Percentiles rank a stretch among this genome's conserved stretches.
These are phyloP conservation scores for Brachionus koreanus DNA, from an alignment of 1,140 invertebrate species.

Conservation along the genomic window DNA sequence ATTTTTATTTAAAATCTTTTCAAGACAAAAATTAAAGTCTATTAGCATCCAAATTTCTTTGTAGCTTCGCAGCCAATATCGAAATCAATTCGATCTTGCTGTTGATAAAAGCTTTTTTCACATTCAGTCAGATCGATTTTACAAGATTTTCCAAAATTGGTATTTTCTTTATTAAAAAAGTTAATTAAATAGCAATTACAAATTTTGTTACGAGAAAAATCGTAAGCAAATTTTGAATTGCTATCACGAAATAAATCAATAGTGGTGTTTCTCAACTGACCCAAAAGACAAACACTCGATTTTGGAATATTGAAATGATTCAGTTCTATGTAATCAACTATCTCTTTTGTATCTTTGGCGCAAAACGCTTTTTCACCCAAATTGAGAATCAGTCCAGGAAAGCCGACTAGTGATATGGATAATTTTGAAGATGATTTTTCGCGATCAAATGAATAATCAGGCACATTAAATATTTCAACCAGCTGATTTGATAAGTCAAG, in stretches of 20 bases:
- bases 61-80: background rate
- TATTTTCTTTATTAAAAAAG: background rate
- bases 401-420: background rate
- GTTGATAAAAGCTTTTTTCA: background rate
- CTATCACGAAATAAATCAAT: background rate
- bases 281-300: background rate
- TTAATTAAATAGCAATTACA: slow-evolving; percentile 4
- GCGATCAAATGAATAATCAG: slow-evolving; percentile 5
- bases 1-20: background rate
- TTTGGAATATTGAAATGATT: background rate
- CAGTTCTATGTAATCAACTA: background rate
- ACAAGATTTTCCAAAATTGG: background rate
- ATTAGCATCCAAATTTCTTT: background rate
- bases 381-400: background rate
- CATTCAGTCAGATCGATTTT: slow-evolving; percentile 4
- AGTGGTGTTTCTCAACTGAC: background rate
- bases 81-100: background rate
- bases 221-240: background rate
- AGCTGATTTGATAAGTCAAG: background rate
- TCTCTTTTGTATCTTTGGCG: background rate
- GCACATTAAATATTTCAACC: background rate
- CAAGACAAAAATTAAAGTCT: background rate
- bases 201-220: slow-evolving; percentile 6
- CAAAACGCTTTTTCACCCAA: background rate
- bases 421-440: background rate